These are phyloP conservation scores for Acronicta leporina DNA, from an alignment of 2,888 invertebrate species.

Conservation along the genomic window DNA sequence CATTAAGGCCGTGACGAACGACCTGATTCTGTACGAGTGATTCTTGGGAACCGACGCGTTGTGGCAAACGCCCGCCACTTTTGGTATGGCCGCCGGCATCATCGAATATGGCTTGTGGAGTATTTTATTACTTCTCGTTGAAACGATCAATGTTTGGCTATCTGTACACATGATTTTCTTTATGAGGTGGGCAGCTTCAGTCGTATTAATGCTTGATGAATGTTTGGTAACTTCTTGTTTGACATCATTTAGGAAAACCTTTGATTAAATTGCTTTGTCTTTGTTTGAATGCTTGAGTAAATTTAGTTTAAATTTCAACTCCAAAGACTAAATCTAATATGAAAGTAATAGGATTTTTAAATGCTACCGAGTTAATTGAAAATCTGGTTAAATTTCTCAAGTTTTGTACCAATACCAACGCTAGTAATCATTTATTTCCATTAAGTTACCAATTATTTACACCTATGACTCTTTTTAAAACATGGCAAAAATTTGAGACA, in stretches of 20 bases:
- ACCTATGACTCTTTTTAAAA: too few species aligned
- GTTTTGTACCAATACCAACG: too few species aligned
- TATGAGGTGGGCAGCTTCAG: conserved; percentile 30
- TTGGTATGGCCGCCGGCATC: conserved; percentile 50
- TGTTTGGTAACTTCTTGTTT: not conserved
- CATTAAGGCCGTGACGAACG: conserved; percentile 58
- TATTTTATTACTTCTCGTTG: conserved; percentile 51
- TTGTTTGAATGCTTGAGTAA: not conserved
- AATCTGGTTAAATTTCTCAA: not conserved
- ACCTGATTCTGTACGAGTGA: conserved; percentile 54
- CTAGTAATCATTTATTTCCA: too few species aligned
- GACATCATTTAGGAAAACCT: not conserved
- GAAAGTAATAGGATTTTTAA: not conserved
- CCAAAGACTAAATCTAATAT: not conserved
- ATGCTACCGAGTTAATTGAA: not conserved
- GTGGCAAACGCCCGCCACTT: conserved; percentile 42
- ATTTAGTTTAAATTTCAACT: not conserved
- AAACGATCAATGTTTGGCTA: conserved; percentile 48
- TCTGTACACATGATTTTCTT: conserved; percentile 48
- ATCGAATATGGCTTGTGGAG: conserved; percentile 46
- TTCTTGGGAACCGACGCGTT: conserved; percentile 51
- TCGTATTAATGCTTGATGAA: conserved; percentile 21
- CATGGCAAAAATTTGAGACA: too few species aligned
- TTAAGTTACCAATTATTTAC: too few species aligned
- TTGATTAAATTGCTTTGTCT: not conserved